A percentile compares a stretch with the other conserved stretches of the same genome.
Conservation (phyloP, 2,888 invertebrate genomes). For the Cryptocephalus primarius region DNA sequence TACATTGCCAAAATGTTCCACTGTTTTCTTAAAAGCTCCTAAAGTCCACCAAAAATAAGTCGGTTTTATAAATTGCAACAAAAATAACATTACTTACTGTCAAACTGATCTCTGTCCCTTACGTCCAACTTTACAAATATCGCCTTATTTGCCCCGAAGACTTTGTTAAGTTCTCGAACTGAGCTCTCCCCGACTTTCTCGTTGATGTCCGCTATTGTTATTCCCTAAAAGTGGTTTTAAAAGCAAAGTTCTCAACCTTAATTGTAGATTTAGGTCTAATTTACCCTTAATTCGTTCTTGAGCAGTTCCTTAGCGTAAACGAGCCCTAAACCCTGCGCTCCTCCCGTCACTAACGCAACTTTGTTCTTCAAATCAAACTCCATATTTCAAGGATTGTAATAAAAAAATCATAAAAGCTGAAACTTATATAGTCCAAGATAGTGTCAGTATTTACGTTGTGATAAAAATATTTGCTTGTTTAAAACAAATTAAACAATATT, state of each 20-base stretch:
- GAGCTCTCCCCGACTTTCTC: conserved; percentile 7
- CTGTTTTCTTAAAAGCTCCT: conserved; percentile 11
- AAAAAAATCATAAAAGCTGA: no score
- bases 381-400: conserved; percentile 3
- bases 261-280: neutral
- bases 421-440: no score
- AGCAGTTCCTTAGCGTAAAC: conserved; percentile 13
- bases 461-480: no score
- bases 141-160: conserved; percentile 12
- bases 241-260: neutral
- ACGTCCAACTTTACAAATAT: conserved; percentile 17
- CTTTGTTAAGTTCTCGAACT: conserved; percentile 6
- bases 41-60: no score
- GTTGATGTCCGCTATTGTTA: conserved; percentile 14
- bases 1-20: conserved; percentile 13
- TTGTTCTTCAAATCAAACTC: conserved; percentile 14
- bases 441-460: no score
- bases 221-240: conserved; percentile 9
- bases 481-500: no score
- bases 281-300: conserved; percentile 14
- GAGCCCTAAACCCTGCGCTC: conserved; percentile 16
- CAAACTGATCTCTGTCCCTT: conserved; percentile 7
- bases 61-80: neutral
- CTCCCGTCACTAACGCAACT: conserved; percentile 18
- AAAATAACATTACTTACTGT: conserved; percentile 9